These are phyloP conservation scores for Marmota monax DNA, from an alignment of 2,113 vertebrate genomes.

Conservation along the genomic window DNA sequence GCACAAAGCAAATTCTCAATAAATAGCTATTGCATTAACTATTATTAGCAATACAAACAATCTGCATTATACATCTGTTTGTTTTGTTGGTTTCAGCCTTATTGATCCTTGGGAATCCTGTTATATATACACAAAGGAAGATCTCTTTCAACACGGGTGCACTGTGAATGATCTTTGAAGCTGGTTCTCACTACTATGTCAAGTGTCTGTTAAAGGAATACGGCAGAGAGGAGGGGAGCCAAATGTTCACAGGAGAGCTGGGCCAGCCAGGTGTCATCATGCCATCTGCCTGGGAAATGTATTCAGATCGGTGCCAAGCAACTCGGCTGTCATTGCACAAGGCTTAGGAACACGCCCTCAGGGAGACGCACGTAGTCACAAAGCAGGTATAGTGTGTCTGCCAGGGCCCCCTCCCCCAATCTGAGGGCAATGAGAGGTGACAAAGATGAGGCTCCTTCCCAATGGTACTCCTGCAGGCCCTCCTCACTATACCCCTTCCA, in stretches of 20 bases:
- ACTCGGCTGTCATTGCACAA: slow-evolving; percentile 72
- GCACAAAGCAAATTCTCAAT: not conserved
- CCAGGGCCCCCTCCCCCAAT: slow-evolving; percentile 14
- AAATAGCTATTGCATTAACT: slow-evolving; percentile 37
- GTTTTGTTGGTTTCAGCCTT: slow-evolving; percentile 8
- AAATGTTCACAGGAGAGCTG: slow-evolving; percentile 29
- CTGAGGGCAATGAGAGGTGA: slow-evolving; percentile 64
- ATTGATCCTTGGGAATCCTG: not conserved
- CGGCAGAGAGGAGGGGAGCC: slow-evolving; percentile 18
- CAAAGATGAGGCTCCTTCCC: slow-evolving; percentile 53
- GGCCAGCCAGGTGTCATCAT: slow-evolving; percentile 73
- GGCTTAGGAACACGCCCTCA: slow-evolving; percentile 57
- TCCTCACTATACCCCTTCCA: not conserved
- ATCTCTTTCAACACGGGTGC: slow-evolving; percentile 47
- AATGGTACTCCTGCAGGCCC: not conserved
- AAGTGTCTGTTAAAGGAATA: slow-evolving; percentile 17
- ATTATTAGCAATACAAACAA: slow-evolving; percentile 16
- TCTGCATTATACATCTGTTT: not conserved
- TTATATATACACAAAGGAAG: slow-evolving; percentile 26
- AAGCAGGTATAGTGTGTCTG: slow-evolving; percentile 72
- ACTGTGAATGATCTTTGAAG: slow-evolving; percentile 52
- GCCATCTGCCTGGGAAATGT: slow-evolving; percentile 68
- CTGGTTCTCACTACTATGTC: slow-evolving; percentile 35
- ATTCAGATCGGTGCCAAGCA: slow-evolving; percentile 45
- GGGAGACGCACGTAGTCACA: slow-evolving; percentile 60